Base-by-base conservation (phyloP, 2,797 vertebrate species). In the Cynopterus sphinx region DNA sequence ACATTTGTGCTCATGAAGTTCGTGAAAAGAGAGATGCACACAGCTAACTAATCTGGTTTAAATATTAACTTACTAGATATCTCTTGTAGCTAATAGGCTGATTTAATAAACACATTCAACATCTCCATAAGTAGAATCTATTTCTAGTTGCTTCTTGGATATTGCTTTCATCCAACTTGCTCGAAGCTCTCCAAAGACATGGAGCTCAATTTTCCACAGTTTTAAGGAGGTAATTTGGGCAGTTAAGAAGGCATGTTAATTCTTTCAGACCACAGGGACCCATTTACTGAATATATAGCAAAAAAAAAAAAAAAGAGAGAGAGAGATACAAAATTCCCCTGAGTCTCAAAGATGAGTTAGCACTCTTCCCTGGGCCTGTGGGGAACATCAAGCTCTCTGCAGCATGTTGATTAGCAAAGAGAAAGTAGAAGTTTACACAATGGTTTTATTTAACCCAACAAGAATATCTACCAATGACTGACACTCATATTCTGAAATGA, bases 401-500 rank as follows among this genome's bases (percentile, higher is more conserved):
- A 71, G 36, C 26, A 26, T 19, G 24, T 15, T 86, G 65, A 78
- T 73, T 51, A 92, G 31, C 51, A 94, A 2, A 59, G 71, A 65
- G 26, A 9, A 92, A 91, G 36, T 61, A 28, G 15, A 95, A 39
- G 28, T 73, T 86, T 84, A n/a, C 63, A 39, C 49, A 89, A 92
- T 57, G n/a, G 15, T 51, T 97, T 68, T 65, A 94, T 53, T 93
- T 51, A 97, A 97, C 9, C 26, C 87, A 67, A 91, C 28, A 16
- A 77, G 83, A 21, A 3, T 94, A 39, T 83, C 10, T 12, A 78
- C 49, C 17, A 88, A 65, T 92, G 88, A 87, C 59, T 2, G 1
- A 93, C 83, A 36, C 4, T 91, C 90, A 97, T 92, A 86, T 71
- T 89, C 88, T 91, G 71, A 97, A 87, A 81, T 75, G 68, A 97